A percentile compares a stretch with the other conserved stretches of the same genome.
phyloP scores from a whole-genome alignment of 2,797 vertebrate genomes.

The Hypotaenidia philippensis region DNA sequence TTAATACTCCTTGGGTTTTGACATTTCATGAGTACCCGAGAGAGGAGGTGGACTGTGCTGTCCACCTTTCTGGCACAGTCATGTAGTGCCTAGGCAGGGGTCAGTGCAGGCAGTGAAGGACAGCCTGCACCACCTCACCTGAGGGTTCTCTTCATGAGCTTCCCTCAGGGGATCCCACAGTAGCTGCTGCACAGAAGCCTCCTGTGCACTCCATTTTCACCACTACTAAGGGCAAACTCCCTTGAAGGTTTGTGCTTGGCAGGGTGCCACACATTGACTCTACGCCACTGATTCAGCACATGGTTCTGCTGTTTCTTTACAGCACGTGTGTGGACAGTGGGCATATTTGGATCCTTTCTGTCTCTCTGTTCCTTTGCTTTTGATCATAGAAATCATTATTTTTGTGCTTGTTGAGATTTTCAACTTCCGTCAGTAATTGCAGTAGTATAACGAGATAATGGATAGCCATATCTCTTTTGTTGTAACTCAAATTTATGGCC shows the following conservation, averaged over 20 bases:
- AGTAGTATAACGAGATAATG: background rate
- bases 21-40: background rate
- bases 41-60: background rate
- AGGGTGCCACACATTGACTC: background rate
- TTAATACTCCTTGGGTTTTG: background rate
- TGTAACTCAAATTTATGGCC: background rate
- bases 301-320: background rate
- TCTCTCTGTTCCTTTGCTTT: background rate
- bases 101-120: background rate
- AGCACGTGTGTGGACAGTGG: background rate
- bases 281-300: background rate
- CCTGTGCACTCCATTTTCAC: background rate
- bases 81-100: fast-evolving
- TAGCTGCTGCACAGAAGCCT: background rate
- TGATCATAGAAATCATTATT: background rate
- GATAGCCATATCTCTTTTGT: background rate
- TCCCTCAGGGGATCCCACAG: background rate
- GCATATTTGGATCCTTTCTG: background rate
- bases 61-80: background rate
- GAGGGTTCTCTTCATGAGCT: background rate
- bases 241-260: background rate
- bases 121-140: background rate
- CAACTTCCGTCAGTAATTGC: background rate
- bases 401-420: background rate
- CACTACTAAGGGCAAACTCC: background rate